Base-by-base conservation (phyloP, 2,888 invertebrate species). In the Agrotis puta region DNA sequence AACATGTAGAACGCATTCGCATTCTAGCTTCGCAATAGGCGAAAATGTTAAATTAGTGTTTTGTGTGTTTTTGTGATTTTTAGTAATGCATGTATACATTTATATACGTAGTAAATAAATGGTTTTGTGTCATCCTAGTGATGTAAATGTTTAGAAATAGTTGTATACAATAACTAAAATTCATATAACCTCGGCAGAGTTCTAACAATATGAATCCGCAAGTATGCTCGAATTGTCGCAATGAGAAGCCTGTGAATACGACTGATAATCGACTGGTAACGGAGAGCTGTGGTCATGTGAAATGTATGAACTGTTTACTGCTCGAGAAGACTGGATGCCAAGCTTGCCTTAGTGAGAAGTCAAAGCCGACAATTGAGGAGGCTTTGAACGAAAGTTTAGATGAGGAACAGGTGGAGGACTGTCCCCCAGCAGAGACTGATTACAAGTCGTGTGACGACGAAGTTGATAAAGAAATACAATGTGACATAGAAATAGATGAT, bases 251-350 rank as follows among this genome's bases (percentile, higher is more conserved):
- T 68, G 94, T 97, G 50, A 96, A 97, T 84, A 91, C 92, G 56
- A 96, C 97, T 9, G 92, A 95, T 71, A 97, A 97, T 86, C 95
- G 98, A 66, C 92, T 98, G 67, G 97, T 98, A 20, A 97, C 97
- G 64, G 98, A 98, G 89, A 96, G 96, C 62, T 98, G 98, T 91
- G 98, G 98, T 4, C 98, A 98, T 90, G 96, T 96, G 68, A 98
- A 98, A 92, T 98, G 98, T 91, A 97, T 98, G 84, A 93, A 97
- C 79, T 98, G 98, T 89, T 94, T 98, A 56, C 89, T 98, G 47
- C 94, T 96, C 24, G 98, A 98, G 88, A 97, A 97, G 81, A 92
- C 96, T 50, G 97, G 97, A 18, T 98, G 98, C 88, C 92, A 94
- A 78, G 96, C 96, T 81, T 97, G 97, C 87, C 75, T 85, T 61